These are phyloP conservation scores for Phrixothrix hirtus DNA, from an alignment of 2,888 invertebrate genomes.

Conservation along the genomic window DNA sequence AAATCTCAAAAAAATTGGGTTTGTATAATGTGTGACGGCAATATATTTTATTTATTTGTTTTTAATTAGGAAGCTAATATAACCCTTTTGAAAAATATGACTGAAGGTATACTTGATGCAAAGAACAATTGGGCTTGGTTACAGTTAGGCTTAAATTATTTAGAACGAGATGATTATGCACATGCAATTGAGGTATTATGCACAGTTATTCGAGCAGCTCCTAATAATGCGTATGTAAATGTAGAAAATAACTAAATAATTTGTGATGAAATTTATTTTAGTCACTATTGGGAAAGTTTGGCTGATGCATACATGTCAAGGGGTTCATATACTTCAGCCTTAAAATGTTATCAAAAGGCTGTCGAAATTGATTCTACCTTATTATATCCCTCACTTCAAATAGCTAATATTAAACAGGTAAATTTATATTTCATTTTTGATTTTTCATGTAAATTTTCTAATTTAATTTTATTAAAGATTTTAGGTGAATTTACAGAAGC, in stretches of 20 bases:
- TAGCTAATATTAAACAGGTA: slow-evolving; percentile 72
- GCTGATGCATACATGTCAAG: slow-evolving; percentile 88
- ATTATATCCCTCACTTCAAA: slow-evolving; percentile 74
- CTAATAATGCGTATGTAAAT: slow-evolving; percentile 66
- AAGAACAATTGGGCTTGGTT: slow-evolving; percentile 75
- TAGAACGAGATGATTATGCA: slow-evolving; percentile 71
- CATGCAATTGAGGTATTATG: slow-evolving; percentile 78
- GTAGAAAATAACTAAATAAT: too few relatives aligned
- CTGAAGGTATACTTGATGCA: slow-evolving; percentile 50
- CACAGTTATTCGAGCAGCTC: slow-evolving; percentile 69
- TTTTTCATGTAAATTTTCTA: too few relatives aligned
- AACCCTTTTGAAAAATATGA: slow-evolving; percentile 62
- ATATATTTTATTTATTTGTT: not conserved
- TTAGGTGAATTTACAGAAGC: slow-evolving; percentile 76
- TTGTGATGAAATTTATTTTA: too few relatives aligned
- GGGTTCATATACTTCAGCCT: slow-evolving; percentile 88
- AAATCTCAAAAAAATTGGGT: slow-evolving; percentile 68
- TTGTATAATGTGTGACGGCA: slow-evolving; percentile 12
- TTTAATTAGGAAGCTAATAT: slow-evolving; percentile 63
- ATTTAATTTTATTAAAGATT: slow-evolving; percentile 43
- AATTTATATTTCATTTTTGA: too few relatives aligned
- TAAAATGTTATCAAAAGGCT: slow-evolving; percentile 82
- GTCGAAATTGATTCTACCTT: slow-evolving; percentile 67
- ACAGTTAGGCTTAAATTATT: slow-evolving; percentile 80
- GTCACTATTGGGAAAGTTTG: slow-evolving; percentile 80